Evolutionary conservation across 2,797 vertebrate genomes (phyloP).

Genomic region (Tauraco hartlaubi): DNA sequence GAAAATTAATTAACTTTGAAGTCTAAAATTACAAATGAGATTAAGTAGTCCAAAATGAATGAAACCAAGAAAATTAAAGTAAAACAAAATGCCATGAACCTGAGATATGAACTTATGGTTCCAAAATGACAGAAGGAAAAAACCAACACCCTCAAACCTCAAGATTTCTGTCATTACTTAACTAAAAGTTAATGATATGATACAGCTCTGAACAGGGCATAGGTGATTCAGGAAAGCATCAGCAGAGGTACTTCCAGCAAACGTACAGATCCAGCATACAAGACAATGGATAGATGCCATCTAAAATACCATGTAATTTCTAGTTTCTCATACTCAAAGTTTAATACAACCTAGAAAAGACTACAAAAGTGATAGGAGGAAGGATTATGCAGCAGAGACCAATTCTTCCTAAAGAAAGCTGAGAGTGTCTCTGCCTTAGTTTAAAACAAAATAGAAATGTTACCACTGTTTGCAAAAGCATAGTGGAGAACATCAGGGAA

Average conservation of each 20-base stretch:
- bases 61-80: background rate
- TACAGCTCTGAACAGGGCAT: background rate
- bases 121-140: background rate
- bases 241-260: background rate
- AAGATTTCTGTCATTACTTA: background rate
- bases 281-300: background rate
- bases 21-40: background rate
- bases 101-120: background rate
- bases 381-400: background rate
- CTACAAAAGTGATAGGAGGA: background rate
- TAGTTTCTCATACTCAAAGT: background rate
- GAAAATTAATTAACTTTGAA: background rate
- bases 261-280: accelerated
- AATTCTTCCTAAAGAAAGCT: background rate
- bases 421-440: background rate
- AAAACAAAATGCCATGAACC: background rate
- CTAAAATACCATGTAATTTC: background rate
- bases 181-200: background rate
- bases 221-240: background rate
- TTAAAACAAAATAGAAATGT: background rate
- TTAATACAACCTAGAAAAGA: background rate
- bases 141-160: background rate
- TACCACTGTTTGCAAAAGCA: background rate
- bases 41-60: slow-evolving; percentile 9
- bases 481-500: background rate